These are phyloP conservation scores for Hypsibius dujardini DNA, from an alignment of 1,140 invertebrate genomes.

Conservation along the genomic window DNA sequence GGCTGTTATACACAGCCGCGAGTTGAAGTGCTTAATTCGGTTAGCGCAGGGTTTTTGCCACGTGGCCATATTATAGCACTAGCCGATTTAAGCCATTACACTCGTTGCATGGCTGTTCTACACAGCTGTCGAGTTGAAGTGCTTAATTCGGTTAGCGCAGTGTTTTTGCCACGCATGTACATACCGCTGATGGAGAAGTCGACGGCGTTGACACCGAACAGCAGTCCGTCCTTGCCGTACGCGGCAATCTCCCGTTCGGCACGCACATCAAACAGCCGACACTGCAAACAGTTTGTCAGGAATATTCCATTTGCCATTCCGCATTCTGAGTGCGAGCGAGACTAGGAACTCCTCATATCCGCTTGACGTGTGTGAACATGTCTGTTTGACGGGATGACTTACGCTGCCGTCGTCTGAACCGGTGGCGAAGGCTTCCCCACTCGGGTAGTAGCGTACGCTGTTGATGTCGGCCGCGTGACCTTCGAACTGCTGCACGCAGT, in stretches of 20 bases:
- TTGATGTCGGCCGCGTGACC: slow-evolving; percentile 97
- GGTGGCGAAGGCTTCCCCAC: slow-evolving; percentile 90
- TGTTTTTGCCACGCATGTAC: slow-evolving; percentile 23
- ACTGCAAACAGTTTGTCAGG: slow-evolving; percentile 40
- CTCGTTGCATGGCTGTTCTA: too few relatives aligned
- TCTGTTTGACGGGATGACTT: slow-evolving; percentile 28
- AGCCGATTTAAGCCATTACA: too few relatives aligned
- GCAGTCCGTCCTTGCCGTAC: slow-evolving; percentile 89
- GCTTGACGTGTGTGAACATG: background rate
- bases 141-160: too few relatives aligned
- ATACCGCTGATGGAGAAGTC: slow-evolving; percentile 87
- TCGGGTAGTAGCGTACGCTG: slow-evolving; percentile 95
- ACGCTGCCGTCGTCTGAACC: slow-evolving; percentile 93
- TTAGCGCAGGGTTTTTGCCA: too few relatives aligned
- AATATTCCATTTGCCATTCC: background rate
- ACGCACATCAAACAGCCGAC: slow-evolving; percentile 86
- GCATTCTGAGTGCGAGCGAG: too few relatives aligned
- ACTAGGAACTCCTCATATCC: background rate
- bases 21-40: too few relatives aligned
- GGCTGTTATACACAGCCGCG: too few relatives aligned
- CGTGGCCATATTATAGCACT: too few relatives aligned
- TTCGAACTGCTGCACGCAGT: slow-evolving; percentile 95
- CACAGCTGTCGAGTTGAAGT: too few relatives aligned
- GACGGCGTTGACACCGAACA: slow-evolving; percentile 94
- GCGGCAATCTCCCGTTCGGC: slow-evolving; percentile 93